Base-by-base conservation (phyloP, 2,113 vertebrate species). In the Martes martes region DNA sequence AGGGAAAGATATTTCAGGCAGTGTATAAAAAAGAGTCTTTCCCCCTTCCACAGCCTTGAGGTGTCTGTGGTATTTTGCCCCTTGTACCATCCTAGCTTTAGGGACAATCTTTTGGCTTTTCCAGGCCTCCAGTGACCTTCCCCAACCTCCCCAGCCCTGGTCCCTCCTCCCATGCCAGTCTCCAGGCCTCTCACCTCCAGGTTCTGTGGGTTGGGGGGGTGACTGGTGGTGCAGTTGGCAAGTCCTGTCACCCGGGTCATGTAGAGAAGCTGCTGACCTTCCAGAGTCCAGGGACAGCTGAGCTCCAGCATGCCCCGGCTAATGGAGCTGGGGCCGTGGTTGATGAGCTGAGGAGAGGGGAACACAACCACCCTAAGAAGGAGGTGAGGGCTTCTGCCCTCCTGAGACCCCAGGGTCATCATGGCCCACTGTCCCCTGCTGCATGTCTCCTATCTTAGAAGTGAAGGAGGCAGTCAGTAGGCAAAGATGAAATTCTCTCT, bases 271-370 rank as follows among this genome's bases (percentile, higher is more conserved):
- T 71, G 91, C 6, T 99, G 98, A 7, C 95, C 97, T 52, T 99
- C 98, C 67, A 99, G 88, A 1, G 88, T 97, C 96, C 98, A 98
- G 13, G 99, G 99, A 90, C 99, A 99, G 96, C 95, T 99, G 97
- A 99, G 98, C 87, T 99, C 98, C 26, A 99, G 97, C 1, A 98
- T 31, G 7, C 99, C 99, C 79, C 98, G 98, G 98, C 99, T 99
- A 95, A 99, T 99, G 95, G 97, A 98, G 89, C 99, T 99, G 11
- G 99, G 99, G 8, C 99, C 99, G 5, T 99, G 98, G 98, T 99
- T 99, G 97, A 99, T 98, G 98, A 99, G 98, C 99, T 99, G 93
- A 59, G 69, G 71, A 78, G 65, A 39, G 65, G 59, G 94, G 55
- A 87, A 50, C 47, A 85, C 31, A 73, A 4, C n/a, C 45, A 36